phyloP scores from a whole-genome alignment of 2,797 vertebrate species.

The Gymnothorax javanicus region DNA sequence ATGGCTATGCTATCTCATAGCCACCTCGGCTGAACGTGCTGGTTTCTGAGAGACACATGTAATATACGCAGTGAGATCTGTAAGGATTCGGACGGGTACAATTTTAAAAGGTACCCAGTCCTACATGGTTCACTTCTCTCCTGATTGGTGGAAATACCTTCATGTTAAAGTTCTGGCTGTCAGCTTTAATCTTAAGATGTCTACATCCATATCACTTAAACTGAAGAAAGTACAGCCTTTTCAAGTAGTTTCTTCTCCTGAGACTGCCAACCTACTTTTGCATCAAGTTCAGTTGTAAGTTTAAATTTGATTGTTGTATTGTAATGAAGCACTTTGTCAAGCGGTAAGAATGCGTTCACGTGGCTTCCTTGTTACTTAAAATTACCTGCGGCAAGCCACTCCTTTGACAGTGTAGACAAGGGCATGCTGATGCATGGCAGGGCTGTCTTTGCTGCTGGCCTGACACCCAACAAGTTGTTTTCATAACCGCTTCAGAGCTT shows the following conservation, averaged over 20 bases:
- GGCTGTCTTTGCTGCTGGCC: too few relatives aligned
- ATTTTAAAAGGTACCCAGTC: too few relatives aligned
- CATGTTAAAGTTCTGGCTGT: too few relatives aligned
- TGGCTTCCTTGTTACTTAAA: background rate
- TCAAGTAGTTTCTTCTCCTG: too few relatives aligned
- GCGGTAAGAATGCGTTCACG: constrained; percentile 1
- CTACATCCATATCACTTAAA: too few relatives aligned
- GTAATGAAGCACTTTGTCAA: background rate
- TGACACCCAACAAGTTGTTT: background rate
- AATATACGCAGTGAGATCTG: background rate
- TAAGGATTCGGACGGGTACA: too few relatives aligned
- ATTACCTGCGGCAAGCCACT: constrained; percentile 1
- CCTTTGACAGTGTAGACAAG: background rate
- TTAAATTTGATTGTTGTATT: background rate
- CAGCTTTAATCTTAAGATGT: too few relatives aligned
- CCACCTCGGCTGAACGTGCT: background rate
- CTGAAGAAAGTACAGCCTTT: too few relatives aligned
- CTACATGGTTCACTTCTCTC: too few relatives aligned
- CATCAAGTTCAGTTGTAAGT: background rate
- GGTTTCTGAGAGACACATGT: background rate
- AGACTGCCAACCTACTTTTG: background rate
- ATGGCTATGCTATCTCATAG: background rate
- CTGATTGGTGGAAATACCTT: too few relatives aligned
- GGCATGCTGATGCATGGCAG: background rate
- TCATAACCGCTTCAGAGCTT: background rate